These are phyloP conservation scores for Phalanger gymnotis DNA, from an alignment of 2,797 vertebrate genomes.

Conservation along the genomic window DNA sequence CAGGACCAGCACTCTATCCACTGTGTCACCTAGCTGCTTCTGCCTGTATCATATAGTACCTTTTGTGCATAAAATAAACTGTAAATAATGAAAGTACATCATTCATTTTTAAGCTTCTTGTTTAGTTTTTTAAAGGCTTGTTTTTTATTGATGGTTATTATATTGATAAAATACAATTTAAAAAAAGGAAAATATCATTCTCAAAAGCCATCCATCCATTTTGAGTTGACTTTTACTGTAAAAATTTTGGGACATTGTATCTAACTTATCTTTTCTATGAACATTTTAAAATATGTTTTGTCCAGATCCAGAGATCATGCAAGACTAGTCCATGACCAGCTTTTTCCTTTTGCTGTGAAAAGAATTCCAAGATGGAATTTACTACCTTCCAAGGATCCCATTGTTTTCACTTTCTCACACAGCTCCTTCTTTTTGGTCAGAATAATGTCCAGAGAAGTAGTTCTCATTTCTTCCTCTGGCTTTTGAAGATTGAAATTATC, in stretches of 20 bases:
- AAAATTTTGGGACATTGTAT: not conserved
- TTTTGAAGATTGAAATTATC: not conserved
- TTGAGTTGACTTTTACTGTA: not conserved
- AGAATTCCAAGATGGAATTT: not conserved
- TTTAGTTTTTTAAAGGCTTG: not conserved
- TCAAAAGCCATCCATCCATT: not conserved
- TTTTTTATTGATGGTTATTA: not conserved
- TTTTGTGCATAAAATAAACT: not conserved
- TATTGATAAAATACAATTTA: not conserved
- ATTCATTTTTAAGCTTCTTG: not conserved
- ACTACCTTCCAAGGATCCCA: not conserved
- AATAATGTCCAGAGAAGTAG: not conserved
- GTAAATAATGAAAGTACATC: not conserved
- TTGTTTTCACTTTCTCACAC: not conserved
- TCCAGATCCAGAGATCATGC: not conserved
- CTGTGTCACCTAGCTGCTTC: not conserved
- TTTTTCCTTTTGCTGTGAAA: not conserved
- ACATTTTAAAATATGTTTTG: not conserved
- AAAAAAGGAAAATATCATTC: not conserved
- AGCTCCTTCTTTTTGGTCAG: not conserved
- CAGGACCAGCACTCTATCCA: not conserved
- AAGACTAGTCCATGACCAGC: not conserved
- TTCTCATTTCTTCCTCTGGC: not conserved
- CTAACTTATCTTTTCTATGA: not conserved
- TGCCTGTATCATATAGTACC: not conserved